Conservation (phyloP, 2,888 invertebrate genomes). For the Amblyjoppa fuscipennis region DNA sequence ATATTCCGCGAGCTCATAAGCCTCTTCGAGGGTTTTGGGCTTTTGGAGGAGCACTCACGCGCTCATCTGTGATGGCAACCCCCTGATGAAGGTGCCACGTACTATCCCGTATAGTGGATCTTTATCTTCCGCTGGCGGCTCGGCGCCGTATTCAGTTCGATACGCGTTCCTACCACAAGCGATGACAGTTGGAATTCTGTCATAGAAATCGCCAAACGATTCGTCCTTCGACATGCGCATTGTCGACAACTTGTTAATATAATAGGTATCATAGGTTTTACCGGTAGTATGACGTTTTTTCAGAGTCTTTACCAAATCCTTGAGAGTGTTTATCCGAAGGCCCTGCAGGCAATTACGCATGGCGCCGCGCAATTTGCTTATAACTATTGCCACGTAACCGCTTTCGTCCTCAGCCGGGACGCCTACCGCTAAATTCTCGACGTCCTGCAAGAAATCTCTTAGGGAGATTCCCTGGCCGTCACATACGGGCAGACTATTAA, state of each 20-base stretch:
- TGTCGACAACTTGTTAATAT: too few relatives aligned
- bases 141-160: neutral
- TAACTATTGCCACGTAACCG: too few relatives aligned
- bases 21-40: neutral
- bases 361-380: neutral
- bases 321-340: neutral
- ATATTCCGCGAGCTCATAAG: constrained; percentile 15
- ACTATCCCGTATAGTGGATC: constrained; percentile 2
- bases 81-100: neutral
- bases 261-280: neutral
- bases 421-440: too few relatives aligned
- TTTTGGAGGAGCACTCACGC: neutral
- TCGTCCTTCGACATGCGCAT: constrained; percentile 5
- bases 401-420: too few relatives aligned
- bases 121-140: neutral
- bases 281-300: neutral
- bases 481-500: neutral
- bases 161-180: neutral
- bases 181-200: neutral
- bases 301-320: constrained; percentile 6
- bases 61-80: neutral
- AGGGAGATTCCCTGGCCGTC: neutral
- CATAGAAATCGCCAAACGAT: constrained; percentile 13
- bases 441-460: too few relatives aligned
- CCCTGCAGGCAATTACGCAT: constrained; percentile 10